Conservation (phyloP, 1,140 invertebrate genomes). For the Brachionus rotundiformis region DNA sequence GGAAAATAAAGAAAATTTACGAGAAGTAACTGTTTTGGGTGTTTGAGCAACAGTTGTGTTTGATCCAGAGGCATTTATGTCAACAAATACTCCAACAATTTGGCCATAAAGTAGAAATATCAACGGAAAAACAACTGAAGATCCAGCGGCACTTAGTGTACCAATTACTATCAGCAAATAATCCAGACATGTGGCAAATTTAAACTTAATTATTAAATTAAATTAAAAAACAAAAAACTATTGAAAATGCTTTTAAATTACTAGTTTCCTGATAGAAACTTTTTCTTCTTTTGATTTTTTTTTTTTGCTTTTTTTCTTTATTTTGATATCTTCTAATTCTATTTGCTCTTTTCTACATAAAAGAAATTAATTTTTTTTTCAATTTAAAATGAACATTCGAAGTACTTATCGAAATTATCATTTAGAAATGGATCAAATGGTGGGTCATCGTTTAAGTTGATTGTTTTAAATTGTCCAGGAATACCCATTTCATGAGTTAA, state of each 20-base stretch:
- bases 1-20: conserved; percentile 9
- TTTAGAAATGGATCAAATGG: not conserved
- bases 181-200: conserved; percentile 37
- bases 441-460: not conserved
- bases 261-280: not conserved
- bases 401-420: not conserved
- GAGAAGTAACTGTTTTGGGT: not conserved
- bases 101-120: conserved; percentile 28
- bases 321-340: not conserved
- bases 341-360: not conserved
- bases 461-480: not conserved
- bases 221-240: not conserved
- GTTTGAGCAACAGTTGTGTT: not conserved
- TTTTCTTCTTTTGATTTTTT: conserved; percentile 17
- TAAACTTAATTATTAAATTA: not conserved
- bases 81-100: conserved; percentile 31
- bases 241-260: not conserved
- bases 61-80: not conserved
- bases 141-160: not conserved
- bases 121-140: not conserved
- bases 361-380: not conserved
- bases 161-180: conserved; percentile 15
- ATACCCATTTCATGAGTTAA: not conserved
- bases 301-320: not conserved
- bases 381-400: not conserved